Percentiles rank a stretch among this genome's conserved stretches.
Evolutionary conservation across 2,888 invertebrate genomes (phyloP).

Genomic region (Pseudococcus jackbeardsleyi): DNA sequence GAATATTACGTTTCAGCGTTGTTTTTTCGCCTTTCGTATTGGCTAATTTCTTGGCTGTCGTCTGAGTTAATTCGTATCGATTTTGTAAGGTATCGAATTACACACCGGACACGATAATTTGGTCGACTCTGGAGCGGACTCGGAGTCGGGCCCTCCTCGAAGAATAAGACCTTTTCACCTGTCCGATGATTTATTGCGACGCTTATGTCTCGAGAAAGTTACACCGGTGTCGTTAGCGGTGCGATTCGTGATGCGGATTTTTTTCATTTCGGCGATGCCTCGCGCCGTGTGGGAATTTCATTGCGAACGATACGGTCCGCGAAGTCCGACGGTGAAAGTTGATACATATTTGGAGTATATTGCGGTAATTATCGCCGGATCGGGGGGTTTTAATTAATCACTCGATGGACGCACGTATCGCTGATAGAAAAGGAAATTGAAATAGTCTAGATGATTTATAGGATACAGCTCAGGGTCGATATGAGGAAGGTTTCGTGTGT

Average conservation of each 20-base stretch:
- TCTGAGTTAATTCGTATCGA: conserved; percentile 1
- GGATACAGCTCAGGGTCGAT: conserved; percentile 10
- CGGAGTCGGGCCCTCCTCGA: not conserved
- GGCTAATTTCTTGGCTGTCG: not conserved
- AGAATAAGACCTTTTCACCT: conserved; percentile 27
- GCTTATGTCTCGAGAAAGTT: not conserved
- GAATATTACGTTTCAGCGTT: conserved; percentile 19
- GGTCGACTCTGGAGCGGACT: not conserved
- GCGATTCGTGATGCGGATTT: conserved; percentile 1
- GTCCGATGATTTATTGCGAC: not conserved
- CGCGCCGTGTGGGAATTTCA: not conserved
- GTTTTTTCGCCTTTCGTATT: not conserved
- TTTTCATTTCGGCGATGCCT: not conserved
- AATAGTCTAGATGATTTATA: not conserved
- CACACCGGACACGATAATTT: conserved; percentile 19
- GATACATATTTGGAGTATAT: not conserved
- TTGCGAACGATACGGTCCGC: not conserved
- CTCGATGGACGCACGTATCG: not conserved
- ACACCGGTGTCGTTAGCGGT: not conserved
- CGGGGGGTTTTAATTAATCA: conserved; percentile 5
- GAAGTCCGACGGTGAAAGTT: not conserved
- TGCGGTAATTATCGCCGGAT: not conserved
- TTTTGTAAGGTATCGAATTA: not conserved
- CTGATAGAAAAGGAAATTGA: not conserved
- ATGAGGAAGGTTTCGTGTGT: not conserved